These are phyloP conservation scores for Deilephila porcellus DNA, from an alignment of 2,888 invertebrate species.

Conservation along the genomic window DNA sequence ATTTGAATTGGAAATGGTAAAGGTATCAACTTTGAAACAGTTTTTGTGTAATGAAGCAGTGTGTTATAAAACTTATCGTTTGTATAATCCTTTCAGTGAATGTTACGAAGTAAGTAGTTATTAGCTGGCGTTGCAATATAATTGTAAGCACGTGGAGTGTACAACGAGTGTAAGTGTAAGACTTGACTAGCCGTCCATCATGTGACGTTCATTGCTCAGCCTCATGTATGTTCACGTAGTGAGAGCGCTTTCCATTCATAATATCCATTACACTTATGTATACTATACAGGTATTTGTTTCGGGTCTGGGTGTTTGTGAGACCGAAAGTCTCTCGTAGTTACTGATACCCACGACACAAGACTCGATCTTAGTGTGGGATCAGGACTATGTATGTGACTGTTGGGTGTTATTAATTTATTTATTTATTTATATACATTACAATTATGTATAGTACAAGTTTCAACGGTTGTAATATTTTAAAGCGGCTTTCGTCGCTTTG, in stretches of 20 bases:
- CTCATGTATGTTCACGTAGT: constrained; percentile 10
- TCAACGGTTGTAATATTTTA: too few relatives aligned
- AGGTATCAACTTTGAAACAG: too few relatives aligned
- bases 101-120: neutral
- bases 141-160: constrained; percentile 6
- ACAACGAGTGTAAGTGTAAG: neutral
- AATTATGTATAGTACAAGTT: too few relatives aligned
- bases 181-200: constrained; percentile 22
- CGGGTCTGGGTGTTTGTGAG: too few relatives aligned
- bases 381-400: too few relatives aligned
- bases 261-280: neutral
- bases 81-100: neutral
- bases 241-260: constrained; percentile 12
- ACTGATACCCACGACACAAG: too few relatives aligned
- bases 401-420: too few relatives aligned
- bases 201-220: constrained; percentile 23
- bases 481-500: too few relatives aligned
- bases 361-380: too few relatives aligned
- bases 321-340: too few relatives aligned
- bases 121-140: constrained; percentile 15
- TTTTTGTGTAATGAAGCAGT: neutral
- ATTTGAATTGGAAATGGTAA: too few relatives aligned
- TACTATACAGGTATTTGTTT: too few relatives aligned
- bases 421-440: neutral
- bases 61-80: neutral